These are phyloP conservation scores for Scomber scombrus DNA, from an alignment of 2,113 vertebrate genomes.

Conservation along the genomic window DNA sequence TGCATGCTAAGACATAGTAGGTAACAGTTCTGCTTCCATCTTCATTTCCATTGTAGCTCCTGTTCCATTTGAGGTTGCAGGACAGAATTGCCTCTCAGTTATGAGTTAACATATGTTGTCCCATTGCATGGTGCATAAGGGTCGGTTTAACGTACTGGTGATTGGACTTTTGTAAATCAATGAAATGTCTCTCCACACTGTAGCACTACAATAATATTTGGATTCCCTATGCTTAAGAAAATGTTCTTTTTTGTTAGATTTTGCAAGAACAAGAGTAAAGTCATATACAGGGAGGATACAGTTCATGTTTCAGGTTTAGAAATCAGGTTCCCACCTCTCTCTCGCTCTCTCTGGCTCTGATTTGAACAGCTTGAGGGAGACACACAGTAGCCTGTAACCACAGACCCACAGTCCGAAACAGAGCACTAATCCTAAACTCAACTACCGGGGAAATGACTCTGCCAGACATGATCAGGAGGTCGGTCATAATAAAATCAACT, in stretches of 20 bases:
- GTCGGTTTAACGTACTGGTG: slow-evolving; percentile 2
- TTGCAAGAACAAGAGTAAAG: slow-evolving; percentile 14
- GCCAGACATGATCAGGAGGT: slow-evolving; percentile 7
- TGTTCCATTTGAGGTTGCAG: slow-evolving; percentile 14
- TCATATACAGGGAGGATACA: background rate
- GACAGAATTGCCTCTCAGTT: slow-evolving; percentile 14
- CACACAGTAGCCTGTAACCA: background rate
- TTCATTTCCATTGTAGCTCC: slow-evolving; percentile 11
- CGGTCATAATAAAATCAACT: background rate
- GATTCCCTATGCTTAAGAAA: background rate
- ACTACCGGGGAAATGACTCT: background rate
- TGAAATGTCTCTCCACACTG: background rate
- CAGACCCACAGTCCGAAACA: background rate
- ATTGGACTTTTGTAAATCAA: slow-evolving; percentile 25
- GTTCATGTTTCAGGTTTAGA: slow-evolving; percentile 6
- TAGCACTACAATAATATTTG: slow-evolving; percentile 26
- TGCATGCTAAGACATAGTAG: slow-evolving; percentile 33
- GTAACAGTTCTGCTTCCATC: slow-evolving; percentile 13
- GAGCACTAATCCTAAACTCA: background rate
- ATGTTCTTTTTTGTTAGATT: background rate
- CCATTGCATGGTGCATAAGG: background rate
- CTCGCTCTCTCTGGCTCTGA: slow-evolving; percentile 19
- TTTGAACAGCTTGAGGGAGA: slow-evolving; percentile 20
- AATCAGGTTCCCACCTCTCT: background rate
- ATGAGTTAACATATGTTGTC: slow-evolving; percentile 13